These are phyloP conservation scores for Dromaius novaehollandiae DNA, from an alignment of 2,113 vertebrate genomes.

Conservation along the genomic window DNA sequence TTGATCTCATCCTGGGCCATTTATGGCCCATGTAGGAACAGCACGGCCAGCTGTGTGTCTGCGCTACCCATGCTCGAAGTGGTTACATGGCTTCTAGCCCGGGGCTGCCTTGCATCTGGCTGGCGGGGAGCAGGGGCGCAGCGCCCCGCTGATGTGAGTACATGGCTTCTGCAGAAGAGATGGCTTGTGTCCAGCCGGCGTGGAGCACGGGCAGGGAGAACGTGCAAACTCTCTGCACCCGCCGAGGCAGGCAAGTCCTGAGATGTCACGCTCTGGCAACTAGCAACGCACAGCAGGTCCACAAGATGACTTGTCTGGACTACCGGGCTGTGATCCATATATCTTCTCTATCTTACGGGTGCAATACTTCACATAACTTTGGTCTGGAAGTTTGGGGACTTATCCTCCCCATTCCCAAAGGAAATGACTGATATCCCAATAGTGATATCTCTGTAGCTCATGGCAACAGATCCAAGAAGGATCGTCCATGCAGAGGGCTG, in stretches of 20 bases:
- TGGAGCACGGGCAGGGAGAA: background rate
- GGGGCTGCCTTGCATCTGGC: background rate
- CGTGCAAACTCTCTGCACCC: fast-evolving
- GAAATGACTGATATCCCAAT: background rate
- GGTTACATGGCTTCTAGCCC: background rate
- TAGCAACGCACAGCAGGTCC: background rate
- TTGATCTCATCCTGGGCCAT: background rate
- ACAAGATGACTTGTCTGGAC: background rate
- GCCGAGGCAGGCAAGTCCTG: background rate
- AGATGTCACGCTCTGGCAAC: background rate
- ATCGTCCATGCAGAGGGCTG: background rate
- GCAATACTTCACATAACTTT: background rate
- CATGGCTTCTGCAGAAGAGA: background rate
- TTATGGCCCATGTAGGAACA: background rate
- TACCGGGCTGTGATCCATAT: background rate
- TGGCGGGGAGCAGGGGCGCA: background rate
- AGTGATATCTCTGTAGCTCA: background rate
- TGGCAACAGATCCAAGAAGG: background rate
- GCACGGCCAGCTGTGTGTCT: background rate
- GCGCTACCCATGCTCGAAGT: background rate
- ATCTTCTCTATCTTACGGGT: background rate
- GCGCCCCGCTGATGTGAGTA: fast-evolving
- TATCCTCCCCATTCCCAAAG: background rate
- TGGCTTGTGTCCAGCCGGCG: background rate
- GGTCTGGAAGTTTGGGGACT: background rate